A percentile compares a stretch with the other conserved stretches of the same genome.
These are phyloP conservation scores for Drosophila nigrodunni DNA, from an alignment of 1,140 invertebrate species.

Conservation along the genomic window DNA sequence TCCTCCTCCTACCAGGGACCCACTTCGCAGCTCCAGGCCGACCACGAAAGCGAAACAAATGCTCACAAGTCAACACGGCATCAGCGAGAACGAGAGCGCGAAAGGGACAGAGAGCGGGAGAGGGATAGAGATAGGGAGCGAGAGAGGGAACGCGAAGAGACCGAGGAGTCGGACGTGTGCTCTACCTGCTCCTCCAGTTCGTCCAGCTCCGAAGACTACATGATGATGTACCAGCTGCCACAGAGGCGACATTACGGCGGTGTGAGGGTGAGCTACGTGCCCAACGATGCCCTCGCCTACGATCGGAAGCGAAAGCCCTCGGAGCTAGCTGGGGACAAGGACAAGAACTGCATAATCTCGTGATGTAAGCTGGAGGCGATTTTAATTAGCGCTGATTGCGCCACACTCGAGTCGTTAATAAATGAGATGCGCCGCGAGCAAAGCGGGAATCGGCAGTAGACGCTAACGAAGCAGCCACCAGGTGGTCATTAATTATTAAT, in stretches of 20 bases:
- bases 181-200: conserved; percentile 92
- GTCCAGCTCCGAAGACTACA: conserved; percentile 92
- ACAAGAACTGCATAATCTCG: conserved; percentile 90
- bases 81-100: conserved; percentile 43
- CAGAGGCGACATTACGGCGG: conserved; percentile 92
- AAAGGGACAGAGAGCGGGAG: conserved; percentile 39
- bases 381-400: conserved; percentile 64
- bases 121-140: conserved; percentile 51
- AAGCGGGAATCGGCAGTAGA: not conserved
- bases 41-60: conserved; percentile 18
- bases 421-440: conserved; percentile 32
- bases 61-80: conserved; percentile 45
- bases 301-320: conserved; percentile 88
- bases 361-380: conserved; percentile 84
- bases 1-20: conserved; percentile 78
- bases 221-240: conserved; percentile 92
- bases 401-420: conserved; percentile 10
- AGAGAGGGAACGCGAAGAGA: conserved; percentile 85
- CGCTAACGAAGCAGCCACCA: conserved; percentile 45
- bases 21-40: conserved; percentile 60
- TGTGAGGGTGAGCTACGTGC: conserved; percentile 94
- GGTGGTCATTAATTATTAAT: conserved; percentile 43
- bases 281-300: conserved; percentile 93
- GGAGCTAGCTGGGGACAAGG: conserved; percentile 84
- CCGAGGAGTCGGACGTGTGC: conserved; percentile 89